Evolutionary conservation across 2,888 invertebrate species (phyloP), one percentile per base, ranked within the genome.

Genomic region (Lydus trimaculatus): DNA sequence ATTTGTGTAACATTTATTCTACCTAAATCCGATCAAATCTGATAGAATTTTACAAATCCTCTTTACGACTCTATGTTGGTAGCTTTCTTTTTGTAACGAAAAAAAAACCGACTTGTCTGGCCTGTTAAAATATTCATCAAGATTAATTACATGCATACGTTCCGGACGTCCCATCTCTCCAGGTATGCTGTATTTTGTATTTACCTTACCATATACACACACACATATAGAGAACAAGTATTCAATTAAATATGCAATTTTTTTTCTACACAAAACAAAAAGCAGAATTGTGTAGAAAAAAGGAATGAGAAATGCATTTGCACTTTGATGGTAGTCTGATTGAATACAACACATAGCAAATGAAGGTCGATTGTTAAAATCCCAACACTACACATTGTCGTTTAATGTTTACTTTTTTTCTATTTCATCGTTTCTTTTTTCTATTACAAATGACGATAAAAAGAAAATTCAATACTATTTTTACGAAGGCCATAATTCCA

Each of bases 221-320:
- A n/a, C n/a, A n/a, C n/a, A n/a, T n/a, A n/a, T n/a, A n/a, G n/a
- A 61, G 62, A 69, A 68, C 68, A 66, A 71, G 73, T 64, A 64
- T 61, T 62, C 66, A 69, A 65, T 73, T 70, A 71, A 73, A 72
- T 73, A 72, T 72, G 71, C 72, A 72, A 70, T 61, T 70, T 58
- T 48, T 9, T 48, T 48, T 48, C 1, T n/a, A 0, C 0, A 17
- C 2, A 43, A 43, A n/a, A 1, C 1, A 43, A 3, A 1, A 7
- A n/a, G n/a, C n/a, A n/a, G 43, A 17, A 43, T 43, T 33, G 33
- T 33, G 33, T 33, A n/a, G 25, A 25, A 52, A 52, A 23, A 23
- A 23, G 13, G 15, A 52, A 6, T 17, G 17, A 48, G 7, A 52
- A 52, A 25, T 52, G 13, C 23, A 52, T 52, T 52, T 23, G 25